Percentiles rank a stretch among this genome's conserved stretches.
phyloP scores from a whole-genome alignment of 2,888 invertebrate genomes.

The Caenorhabditis sp. region DNA sequence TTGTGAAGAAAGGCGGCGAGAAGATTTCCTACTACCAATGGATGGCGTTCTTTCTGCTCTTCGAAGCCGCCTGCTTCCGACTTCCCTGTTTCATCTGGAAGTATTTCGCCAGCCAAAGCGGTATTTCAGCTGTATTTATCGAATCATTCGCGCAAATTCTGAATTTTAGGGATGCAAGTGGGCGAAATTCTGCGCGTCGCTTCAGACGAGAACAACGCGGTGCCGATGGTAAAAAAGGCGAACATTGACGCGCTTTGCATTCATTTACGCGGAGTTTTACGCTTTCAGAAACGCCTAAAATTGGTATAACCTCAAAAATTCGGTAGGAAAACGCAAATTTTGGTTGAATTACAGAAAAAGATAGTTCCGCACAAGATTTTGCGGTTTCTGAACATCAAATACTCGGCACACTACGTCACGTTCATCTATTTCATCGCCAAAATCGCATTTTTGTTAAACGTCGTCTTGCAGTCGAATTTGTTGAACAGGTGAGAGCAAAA shows the following conservation, averaged over 20 bases:
- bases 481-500: slow-evolving; percentile 58
- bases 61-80: slow-evolving; percentile 76
- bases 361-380: slow-evolving; percentile 72
- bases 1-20: slow-evolving; percentile 56
- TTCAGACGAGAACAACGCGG: slow-evolving; percentile 74
- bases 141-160: neutral
- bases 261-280: slow-evolving; percentile 75
- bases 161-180: slow-evolving; percentile 73
- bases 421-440: slow-evolving; percentile 75
- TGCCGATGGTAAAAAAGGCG: slow-evolving; percentile 74
- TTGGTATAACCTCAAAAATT: slow-evolving; percentile 49
- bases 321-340: neutral
- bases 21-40: slow-evolving; percentile 71
- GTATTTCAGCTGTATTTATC: slow-evolving; percentile 36
- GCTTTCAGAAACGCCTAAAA: slow-evolving; percentile 76
- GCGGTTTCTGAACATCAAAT: slow-evolving; percentile 72
- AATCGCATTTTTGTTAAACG: slow-evolving; percentile 69
- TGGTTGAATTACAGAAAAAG: slow-evolving; percentile 69
- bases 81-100: slow-evolving; percentile 77
- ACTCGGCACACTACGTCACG: slow-evolving; percentile 71
- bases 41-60: slow-evolving; percentile 76
- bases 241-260: slow-evolving; percentile 73
- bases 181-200: slow-evolving; percentile 76
- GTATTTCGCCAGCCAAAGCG: slow-evolving; percentile 77
- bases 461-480: slow-evolving; percentile 65